phyloP scores from a whole-genome alignment of 1,140 invertebrate genomes.

The Drosophila lacertosa region DNA sequence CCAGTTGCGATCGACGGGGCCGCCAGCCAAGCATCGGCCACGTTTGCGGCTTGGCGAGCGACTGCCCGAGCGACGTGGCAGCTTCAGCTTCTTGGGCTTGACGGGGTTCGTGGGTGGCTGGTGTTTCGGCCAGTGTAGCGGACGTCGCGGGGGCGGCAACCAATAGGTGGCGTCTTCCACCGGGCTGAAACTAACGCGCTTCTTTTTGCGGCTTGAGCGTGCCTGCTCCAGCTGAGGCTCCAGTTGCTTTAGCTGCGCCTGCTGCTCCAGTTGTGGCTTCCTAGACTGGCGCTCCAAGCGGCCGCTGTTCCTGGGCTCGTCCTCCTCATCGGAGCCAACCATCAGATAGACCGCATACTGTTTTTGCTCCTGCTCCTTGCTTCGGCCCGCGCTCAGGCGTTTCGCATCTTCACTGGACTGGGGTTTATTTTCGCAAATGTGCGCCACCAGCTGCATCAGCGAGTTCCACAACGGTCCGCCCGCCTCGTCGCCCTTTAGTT shows the following conservation, averaged over 20 bases:
- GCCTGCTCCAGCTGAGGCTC: too few species aligned
- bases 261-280: background rate
- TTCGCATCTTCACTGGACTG: background rate
- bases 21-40: background rate
- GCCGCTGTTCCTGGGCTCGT: background rate
- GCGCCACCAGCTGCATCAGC: constrained; percentile 44
- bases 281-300: too few species aligned
- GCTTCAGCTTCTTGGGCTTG: background rate
- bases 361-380: constrained; percentile 33
- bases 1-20: background rate
- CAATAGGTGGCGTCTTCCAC: background rate
- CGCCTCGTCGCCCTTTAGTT: constrained; percentile 6
- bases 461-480: constrained; percentile 29
- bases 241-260: background rate
- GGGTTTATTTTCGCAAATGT: constrained; percentile 30
- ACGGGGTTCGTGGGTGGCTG: constrained; percentile 17
- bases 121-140: constrained; percentile 63
- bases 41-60: background rate
- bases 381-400: constrained; percentile 9
- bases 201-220: background rate
- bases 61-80: background rate
- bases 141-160: constrained; percentile 19
- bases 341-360: constrained; percentile 55
- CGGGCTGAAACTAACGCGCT: background rate
- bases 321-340: constrained; percentile 54